Evolutionary conservation across 2,797 vertebrate species (phyloP).

Genomic region (Telmatherina bonti): DNA sequence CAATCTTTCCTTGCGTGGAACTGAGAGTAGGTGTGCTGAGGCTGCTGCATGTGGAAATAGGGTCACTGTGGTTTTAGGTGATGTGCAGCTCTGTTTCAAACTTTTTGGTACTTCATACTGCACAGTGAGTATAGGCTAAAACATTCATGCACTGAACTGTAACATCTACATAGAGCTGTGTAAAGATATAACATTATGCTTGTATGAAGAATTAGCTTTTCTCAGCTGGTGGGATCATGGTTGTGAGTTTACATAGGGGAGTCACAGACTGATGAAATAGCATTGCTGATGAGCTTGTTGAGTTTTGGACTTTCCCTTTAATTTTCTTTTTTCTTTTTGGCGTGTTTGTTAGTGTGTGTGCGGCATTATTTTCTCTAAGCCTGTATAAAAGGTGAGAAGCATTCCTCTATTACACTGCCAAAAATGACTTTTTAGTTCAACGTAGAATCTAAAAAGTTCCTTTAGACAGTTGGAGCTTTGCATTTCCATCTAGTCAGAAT

Average conservation of each 20-base stretch:
- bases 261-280: neutral
- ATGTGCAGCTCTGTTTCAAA: neutral
- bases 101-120: neutral
- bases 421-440: neutral
- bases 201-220: too few species aligned
- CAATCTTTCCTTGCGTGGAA: neutral
- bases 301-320: neutral
- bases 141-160: neutral
- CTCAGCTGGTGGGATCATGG: neutral
- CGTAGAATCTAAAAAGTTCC: neutral
- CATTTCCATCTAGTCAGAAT: neutral
- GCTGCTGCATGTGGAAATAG: neutral
- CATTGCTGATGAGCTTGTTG: neutral
- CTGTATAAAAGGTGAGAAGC: neutral
- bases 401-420: neutral
- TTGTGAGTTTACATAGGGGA: neutral
- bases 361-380: neutral
- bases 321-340: neutral
- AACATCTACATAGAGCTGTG: neutral
- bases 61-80: neutral
- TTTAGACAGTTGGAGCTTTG: neutral
- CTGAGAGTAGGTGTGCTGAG: neutral
- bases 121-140: neutral
- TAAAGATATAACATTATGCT: too few species aligned
- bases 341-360: neutral